Evolutionary conservation across 2,113 vertebrate genomes (phyloP), one percentile per base, ranked within the genome.

Genomic region (Motacilla alba): DNA sequence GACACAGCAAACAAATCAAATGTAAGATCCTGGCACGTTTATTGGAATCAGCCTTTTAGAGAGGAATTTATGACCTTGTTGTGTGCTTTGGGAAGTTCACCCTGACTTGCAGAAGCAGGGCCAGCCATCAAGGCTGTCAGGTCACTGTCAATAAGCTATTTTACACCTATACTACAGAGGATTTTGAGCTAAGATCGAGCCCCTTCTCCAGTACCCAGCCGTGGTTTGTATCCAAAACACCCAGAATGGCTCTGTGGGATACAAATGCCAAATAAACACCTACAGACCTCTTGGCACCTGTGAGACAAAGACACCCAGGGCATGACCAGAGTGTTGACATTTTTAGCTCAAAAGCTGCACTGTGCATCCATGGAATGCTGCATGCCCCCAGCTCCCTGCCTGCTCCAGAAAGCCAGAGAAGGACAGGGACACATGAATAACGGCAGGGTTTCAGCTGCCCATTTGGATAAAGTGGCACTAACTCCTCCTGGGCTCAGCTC

Each of bases 161-260:
- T 68, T 18, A 60, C 41, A 62, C 27, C 60, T 33, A 1, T 1
- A 69, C 55, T 1, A 39, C 10, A 11, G 1, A 6, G n/a, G 27
- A 37, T 55, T 87, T 6, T 35, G 31, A 70, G 79, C 3, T n/a
- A 23, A n/a, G 31, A 73, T 5, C 1, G 11, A 91, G 35, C 14
- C n/a, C 9, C 28, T 52, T 44, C 49, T 35, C 53, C 77, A 78
- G 13, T 0, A 6, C 4, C 60, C 23, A 47, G 49, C 23, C 47
- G 12, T 0, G 33, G 33, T 15, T 14, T 12, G 23, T 4, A n/a
- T 13, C 41, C 28, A 60, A 39, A 86, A 56, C 12, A 10, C 3
- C n/a, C 1, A 0, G 14, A 22, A 11, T 1, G 23, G 47, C 13
- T 27, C 56, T 1, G 3, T 31, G 69, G 68, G 41, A 72, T 10